Base-by-base conservation (phyloP, 2,888 invertebrate species). In the Conus canariensis region DNA sequence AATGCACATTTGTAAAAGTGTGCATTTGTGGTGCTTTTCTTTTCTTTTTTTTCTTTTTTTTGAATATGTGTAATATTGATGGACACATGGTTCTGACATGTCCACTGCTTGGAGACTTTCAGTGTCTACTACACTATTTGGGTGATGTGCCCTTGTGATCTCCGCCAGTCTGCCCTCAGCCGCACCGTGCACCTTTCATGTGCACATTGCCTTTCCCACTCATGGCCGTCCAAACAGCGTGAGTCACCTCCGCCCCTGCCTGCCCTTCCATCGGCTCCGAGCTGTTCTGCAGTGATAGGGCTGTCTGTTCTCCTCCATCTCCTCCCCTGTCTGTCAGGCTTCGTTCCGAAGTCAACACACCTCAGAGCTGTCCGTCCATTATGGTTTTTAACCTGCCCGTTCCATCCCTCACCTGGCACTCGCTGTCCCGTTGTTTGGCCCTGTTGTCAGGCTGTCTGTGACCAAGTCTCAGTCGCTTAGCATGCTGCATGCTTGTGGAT, bases 61-160 rank as follows among this genome's bases (percentile, higher is more conserved):
- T 45, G 2, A 10, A n/a, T 74, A 74, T 74, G n/a, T 74, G 74
- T 74, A n/a, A 80, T 80, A 45, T 80, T 80, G 30, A 14, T 80
- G 80, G 10, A 22, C 22, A 80, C 80, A 30, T 45, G 45, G 80
- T 80, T 74, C 74, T 74, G 14, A 80, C 82, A 56, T 56, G 82
- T 19, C 56, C 82, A 58, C 16, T 58, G 82, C 22, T 58, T 83
- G 56, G 82, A 83, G 82, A 83, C 82, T 83, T 83, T 83, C 82
- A 83, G 82, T 83, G 82, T 83, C 7, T 25, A 10, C 30, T 45
- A 22, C 56, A 83, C 82, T 58, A 10, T 12, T 9, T 83, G 82
- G 82, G 25, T 83, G 82, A 22, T 58, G 58, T 58, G 22, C 70
- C 30, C 30, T 12, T 77, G 30, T 77, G 9, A 16, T 30, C 19